phyloP scores from a whole-genome alignment of 2,113 vertebrate species.

The Ictidomys tridecemlineatus region DNA sequence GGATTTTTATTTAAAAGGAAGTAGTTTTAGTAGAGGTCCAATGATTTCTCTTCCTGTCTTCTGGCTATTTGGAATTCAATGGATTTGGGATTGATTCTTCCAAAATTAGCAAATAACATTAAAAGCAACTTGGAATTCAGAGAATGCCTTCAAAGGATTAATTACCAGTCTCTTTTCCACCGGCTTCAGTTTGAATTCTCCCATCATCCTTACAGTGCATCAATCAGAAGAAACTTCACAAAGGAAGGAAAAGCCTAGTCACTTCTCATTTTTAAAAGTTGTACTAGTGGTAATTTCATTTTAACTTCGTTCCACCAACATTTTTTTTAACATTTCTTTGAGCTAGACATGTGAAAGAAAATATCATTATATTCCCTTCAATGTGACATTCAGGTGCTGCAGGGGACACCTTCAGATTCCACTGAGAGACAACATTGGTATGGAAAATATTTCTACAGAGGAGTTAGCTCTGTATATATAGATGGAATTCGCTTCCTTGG shows the following conservation, averaged over 20 bases:
- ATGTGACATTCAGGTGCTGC: conserved; percentile 20
- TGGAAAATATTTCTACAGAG: conserved; percentile 17
- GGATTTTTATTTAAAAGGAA: conserved; percentile 37
- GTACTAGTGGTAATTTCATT: neutral
- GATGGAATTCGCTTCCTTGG: conserved; percentile 35
- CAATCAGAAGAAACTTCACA: neutral
- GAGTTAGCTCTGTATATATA: neutral
- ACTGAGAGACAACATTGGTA: neutral
- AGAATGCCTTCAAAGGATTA: conserved; percentile 34
- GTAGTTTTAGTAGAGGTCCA: conserved; percentile 53
- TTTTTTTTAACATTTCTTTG: conserved; percentile 13
- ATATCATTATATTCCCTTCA: conserved; percentile 16
- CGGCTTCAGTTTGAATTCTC: neutral
- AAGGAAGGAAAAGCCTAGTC: neutral
- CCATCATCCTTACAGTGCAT: neutral
- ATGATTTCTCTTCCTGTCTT: conserved; percentile 24
- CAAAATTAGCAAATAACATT: conserved; percentile 34
- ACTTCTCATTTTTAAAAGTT: conserved; percentile 11
- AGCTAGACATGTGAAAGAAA: neutral
- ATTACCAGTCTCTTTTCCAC: neutral
- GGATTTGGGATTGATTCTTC: neutral
- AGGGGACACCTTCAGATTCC: neutral
- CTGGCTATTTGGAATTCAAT: conserved; percentile 25
- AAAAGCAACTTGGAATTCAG: conserved; percentile 35
- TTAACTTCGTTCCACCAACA: neutral